Conservation (phyloP, 2,113 vertebrate genomes). For the Rana temporaria region DNA sequence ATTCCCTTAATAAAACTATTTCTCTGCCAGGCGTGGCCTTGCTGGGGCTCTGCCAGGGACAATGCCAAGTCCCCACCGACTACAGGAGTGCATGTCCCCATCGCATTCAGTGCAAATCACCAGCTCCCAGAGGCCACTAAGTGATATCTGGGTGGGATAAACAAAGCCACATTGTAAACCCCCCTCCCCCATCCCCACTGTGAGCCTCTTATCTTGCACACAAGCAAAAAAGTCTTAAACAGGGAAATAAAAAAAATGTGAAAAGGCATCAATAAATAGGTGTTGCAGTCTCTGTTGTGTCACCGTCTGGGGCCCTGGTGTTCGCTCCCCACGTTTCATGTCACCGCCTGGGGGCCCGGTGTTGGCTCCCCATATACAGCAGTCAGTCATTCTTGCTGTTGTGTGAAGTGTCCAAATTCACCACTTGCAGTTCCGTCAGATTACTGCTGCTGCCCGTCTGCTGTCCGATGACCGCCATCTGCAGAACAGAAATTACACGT, state of each 20-base stretch:
- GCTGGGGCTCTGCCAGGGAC: background rate
- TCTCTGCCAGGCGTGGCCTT: background rate
- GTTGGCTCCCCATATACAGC: conserved; percentile 11
- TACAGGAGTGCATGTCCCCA: background rate
- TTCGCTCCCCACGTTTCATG: conserved; percentile 37
- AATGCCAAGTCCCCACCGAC: background rate
- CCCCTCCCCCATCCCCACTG: too few relatives aligned
- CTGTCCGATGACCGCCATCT: conserved; percentile 98
- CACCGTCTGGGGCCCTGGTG: conserved; percentile 52
- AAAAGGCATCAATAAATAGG: conserved; percentile 99
- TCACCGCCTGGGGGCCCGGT: conserved; percentile 53
- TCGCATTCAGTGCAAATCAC: background rate
- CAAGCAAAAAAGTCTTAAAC: too few relatives aligned
- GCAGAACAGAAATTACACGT: conserved; percentile 2
- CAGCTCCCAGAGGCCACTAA: background rate
- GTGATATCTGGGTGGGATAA: background rate
- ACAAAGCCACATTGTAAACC: background rate
- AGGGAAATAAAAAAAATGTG: conserved; percentile 72
- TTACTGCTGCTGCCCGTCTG: conserved; percentile 94
- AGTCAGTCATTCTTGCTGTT: conserved; percentile 90
- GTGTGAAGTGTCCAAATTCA: conserved; percentile 88
- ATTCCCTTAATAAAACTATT: conserved; percentile 8
- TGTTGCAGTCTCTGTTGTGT: conserved; percentile 77
- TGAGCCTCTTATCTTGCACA: too few relatives aligned
- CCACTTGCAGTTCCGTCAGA: conserved; percentile 96